phyloP scores from a whole-genome alignment of 2,113 vertebrate genomes.

The Poicephalus gulielmi region DNA sequence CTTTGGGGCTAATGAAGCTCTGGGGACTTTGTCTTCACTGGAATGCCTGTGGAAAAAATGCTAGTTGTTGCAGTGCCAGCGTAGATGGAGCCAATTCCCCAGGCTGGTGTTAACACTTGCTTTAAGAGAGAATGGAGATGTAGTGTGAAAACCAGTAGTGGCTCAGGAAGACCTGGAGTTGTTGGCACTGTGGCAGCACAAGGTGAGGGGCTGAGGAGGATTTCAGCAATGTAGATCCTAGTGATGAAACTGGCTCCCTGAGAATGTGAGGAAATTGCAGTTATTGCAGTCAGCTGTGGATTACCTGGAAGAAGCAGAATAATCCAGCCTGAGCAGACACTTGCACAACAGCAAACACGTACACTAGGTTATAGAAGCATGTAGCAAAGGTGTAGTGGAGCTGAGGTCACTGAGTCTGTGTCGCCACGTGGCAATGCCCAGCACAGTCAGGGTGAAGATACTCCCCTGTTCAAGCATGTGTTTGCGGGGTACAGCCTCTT shows the following conservation, averaged over 20 bases:
- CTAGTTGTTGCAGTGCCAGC: not conserved
- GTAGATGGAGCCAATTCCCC: not conserved
- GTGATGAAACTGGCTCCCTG: not conserved
- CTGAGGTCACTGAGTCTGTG: not conserved
- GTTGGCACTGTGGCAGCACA: not conserved
- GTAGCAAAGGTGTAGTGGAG: not conserved
- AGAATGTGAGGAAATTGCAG: not conserved
- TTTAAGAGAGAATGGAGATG: not conserved
- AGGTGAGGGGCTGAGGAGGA: not conserved
- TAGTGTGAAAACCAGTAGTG: not conserved
- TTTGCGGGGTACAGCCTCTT: not conserved
- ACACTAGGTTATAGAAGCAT: not conserved
- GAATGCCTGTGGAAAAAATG: not conserved
- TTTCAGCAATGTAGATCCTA: not conserved
- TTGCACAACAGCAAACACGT: not conserved
- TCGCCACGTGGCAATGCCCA: accelerated
- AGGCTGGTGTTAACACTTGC: not conserved
- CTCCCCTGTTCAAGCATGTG: not conserved
- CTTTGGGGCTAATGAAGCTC: not conserved
- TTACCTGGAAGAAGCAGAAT: not conserved
- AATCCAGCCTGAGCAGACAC: not conserved
- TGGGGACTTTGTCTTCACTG: not conserved
- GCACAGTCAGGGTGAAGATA: not conserved
- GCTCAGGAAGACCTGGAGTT: not conserved
- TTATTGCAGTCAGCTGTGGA: not conserved